Percentiles rank a stretch among this genome's conserved stretches.
phyloP scores from a whole-genome alignment of 2,888 invertebrate genomes.

The Tipula vernalis region DNA sequence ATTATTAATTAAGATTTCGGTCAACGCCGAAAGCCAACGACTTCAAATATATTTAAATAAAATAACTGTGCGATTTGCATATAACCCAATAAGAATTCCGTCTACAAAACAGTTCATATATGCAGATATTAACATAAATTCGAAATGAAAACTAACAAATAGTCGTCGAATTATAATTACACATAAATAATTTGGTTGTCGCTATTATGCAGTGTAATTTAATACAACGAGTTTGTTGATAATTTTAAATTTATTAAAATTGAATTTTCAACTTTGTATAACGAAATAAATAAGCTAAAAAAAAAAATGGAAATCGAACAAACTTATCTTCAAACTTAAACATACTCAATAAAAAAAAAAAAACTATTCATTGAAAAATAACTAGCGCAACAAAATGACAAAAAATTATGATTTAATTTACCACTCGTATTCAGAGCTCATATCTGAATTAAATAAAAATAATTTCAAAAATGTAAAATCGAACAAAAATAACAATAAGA shows the following conservation, averaged over 20 bases:
- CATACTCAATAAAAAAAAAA: neutral
- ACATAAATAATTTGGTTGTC: too few relatives aligned
- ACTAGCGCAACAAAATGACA: neutral
- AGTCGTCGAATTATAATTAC: neutral
- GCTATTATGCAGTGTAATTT: neutral
- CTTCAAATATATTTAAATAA: too few relatives aligned
- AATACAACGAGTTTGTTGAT: neutral
- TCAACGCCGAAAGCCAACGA: too few relatives aligned
- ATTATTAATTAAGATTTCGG: too few relatives aligned
- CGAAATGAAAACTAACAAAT: neutral
- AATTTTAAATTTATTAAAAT: neutral
- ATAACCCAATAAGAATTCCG: too few relatives aligned
- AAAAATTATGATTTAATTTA: neutral
- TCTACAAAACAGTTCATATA: too few relatives aligned
- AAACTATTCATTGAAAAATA: neutral
- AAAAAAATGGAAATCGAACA: neutral
- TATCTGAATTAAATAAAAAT: slow-evolving; percentile 4
- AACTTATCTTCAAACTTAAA: neutral
- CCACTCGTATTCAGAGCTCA: neutral
- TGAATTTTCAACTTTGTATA: neutral
- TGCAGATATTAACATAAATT: too few relatives aligned
- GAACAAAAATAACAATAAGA: neutral
- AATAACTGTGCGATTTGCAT: too few relatives aligned
- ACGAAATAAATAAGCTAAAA: neutral
- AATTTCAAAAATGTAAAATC: neutral